Percentiles rank a stretch among this genome's conserved stretches.
Conservation (phyloP, 2,113 vertebrate genomes). For the Engraulis encrasicolus region DNA sequence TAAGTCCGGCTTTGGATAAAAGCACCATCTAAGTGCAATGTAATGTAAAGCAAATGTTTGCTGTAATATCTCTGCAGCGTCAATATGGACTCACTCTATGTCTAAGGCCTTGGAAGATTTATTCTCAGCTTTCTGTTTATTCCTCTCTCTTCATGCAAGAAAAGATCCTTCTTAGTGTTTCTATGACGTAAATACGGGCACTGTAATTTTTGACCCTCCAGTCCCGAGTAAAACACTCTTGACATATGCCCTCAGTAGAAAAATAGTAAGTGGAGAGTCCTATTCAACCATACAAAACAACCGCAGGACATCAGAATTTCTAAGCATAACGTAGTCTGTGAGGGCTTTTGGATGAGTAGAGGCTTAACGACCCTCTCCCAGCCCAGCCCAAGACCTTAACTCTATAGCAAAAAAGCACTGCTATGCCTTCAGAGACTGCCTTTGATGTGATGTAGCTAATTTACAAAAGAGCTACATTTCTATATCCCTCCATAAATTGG, state of each 20-base stretch:
- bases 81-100: no score
- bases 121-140: no score
- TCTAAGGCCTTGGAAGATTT: no score
- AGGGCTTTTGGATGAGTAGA: constrained; percentile 4
- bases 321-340: neutral
- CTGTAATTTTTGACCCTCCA: neutral
- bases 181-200: neutral
- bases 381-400: constrained; percentile 33
- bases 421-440: constrained; percentile 2
- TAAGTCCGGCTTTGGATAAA: no score
- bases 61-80: no score
- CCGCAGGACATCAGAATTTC: neutral
- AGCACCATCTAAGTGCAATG: no score
- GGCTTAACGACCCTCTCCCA: constrained; percentile 36
- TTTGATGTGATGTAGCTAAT: constrained; percentile 18
- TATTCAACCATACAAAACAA: neutral
- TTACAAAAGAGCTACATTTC: neutral
- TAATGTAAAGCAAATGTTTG: no score
- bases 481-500: no score
- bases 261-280: neutral
- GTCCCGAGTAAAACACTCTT: neutral
- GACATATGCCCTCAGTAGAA: neutral
- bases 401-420: constrained; percentile 16
- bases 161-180: no score
- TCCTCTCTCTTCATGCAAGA: no score